Percentiles rank a stretch among this genome's conserved stretches.
phyloP scores from a whole-genome alignment of 2,888 invertebrate genomes.

The Platycheirus rosarum region DNA sequence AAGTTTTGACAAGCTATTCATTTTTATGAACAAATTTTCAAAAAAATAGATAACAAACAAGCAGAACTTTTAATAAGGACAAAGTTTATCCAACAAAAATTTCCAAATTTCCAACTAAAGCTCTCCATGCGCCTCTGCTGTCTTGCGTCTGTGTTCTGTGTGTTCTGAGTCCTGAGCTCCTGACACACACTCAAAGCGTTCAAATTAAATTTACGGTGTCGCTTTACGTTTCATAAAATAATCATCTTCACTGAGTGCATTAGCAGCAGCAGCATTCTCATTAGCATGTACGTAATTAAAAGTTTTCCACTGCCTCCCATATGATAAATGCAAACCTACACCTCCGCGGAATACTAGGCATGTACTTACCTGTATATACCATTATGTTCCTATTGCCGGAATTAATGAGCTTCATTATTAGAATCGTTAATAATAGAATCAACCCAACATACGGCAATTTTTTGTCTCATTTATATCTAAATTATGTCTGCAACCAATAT shows the following conservation, averaged over 20 bases:
- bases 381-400: background rate
- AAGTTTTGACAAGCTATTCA: constrained; percentile 25
- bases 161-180: too few species aligned
- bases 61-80: constrained; percentile 51
- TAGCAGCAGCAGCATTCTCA: constrained; percentile 37
- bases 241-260: constrained; percentile 41
- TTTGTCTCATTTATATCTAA: too few species aligned
- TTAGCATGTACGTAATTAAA: constrained; percentile 68
- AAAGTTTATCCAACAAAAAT: constrained; percentile 44
- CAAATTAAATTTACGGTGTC: constrained; percentile 51
- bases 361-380: background rate
- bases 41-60: constrained; percentile 27
- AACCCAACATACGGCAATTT: too few species aligned
- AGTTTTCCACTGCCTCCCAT: constrained; percentile 48
- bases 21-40: background rate
- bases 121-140: background rate
- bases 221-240: constrained; percentile 49
- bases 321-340: constrained; percentile 22
- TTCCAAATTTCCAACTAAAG: constrained; percentile 18
- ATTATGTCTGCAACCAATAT: too few species aligned
- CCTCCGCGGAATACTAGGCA: background rate
- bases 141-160: too few species aligned
- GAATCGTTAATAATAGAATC: too few species aligned
- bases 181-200: constrained; percentile 17
- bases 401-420: background rate